Percentiles rank a stretch among this genome's conserved stretches.
These are phyloP conservation scores for Archivesica marissinica DNA, from an alignment of 1,140 invertebrate genomes.

Conservation along the genomic window DNA sequence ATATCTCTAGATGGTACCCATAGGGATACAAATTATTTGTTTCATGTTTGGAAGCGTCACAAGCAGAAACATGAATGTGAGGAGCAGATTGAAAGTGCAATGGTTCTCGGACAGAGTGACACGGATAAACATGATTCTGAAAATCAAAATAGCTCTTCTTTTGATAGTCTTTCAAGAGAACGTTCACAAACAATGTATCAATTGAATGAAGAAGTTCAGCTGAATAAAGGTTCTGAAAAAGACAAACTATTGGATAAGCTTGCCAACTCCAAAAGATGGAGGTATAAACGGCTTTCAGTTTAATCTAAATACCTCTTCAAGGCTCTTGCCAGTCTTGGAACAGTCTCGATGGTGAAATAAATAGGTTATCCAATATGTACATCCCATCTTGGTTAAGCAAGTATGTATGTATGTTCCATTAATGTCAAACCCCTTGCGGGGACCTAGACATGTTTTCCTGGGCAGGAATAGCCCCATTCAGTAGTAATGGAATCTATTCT, in stretches of 20 bases:
- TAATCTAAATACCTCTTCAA: too few species aligned
- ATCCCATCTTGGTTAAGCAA: too few species aligned
- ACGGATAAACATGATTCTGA: conserved; percentile 5
- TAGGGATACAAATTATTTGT: conserved; percentile 90
- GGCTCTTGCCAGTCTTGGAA: too few species aligned
- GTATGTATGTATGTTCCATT: too few species aligned
- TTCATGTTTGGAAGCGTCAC: conserved; percentile 74
- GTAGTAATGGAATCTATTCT: too few species aligned
- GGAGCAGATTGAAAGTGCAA: conserved; percentile 23
- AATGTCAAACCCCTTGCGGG: too few species aligned
- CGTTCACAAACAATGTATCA: conserved; percentile 22
- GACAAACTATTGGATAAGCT: conserved; percentile 24
- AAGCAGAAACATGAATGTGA: conserved; percentile 61
- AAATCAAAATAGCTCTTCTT: not conserved
- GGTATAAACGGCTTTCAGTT: conserved; percentile 5
- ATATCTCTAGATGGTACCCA: conserved; percentile 97
- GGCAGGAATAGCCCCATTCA: too few species aligned
- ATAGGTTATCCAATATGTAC: too few species aligned
- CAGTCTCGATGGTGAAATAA: too few species aligned
- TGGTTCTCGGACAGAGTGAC: conserved; percentile 14
- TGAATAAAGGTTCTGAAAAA: not conserved
- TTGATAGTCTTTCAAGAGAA: not conserved
- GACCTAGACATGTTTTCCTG: too few species aligned
- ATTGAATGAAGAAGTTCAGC: not conserved
- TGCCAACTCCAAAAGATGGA: not conserved